These are phyloP conservation scores for Ericerus pela DNA, from an alignment of 1,140 invertebrate genomes.

Conservation along the genomic window DNA sequence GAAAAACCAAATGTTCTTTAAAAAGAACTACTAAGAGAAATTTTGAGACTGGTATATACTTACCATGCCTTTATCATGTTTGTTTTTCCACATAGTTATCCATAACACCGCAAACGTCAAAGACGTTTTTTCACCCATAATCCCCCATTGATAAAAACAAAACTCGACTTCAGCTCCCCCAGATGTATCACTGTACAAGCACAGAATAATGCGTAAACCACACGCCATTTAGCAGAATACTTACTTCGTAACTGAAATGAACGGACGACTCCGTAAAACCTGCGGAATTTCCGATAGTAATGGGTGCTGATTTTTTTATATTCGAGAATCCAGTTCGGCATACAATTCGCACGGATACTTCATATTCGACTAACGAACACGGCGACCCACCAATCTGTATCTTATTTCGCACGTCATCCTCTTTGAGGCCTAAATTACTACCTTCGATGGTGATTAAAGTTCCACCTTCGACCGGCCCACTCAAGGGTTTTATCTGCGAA, in stretches of 20 bases:
- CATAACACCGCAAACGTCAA: too few species aligned
- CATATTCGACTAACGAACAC: slow-evolving; percentile 75
- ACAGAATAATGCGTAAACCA: too few species aligned
- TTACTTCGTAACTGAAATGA: slow-evolving; percentile 69
- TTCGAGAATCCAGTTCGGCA: slow-evolving; percentile 65
- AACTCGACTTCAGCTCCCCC: too few species aligned
- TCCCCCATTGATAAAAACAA: too few species aligned
- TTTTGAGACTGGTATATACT: too few species aligned
- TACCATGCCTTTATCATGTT: too few species aligned
- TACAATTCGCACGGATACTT: slow-evolving; percentile 80
- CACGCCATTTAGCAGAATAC: too few species aligned
- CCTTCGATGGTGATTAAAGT: slow-evolving; percentile 91
- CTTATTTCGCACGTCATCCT: slow-evolving; percentile 79
- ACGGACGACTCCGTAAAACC: slow-evolving; percentile 77
- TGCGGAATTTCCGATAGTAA: slow-evolving; percentile 76
- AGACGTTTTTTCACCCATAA: too few species aligned
- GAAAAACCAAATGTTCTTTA: too few species aligned
- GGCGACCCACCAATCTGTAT: slow-evolving; percentile 79
- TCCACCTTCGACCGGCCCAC: slow-evolving; percentile 89
- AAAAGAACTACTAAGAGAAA: too few species aligned
- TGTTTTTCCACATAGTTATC: too few species aligned
- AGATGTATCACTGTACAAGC: too few species aligned
- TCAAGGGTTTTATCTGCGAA: slow-evolving; percentile 71
- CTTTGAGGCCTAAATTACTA: slow-evolving; percentile 79
- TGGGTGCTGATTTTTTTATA: slow-evolving; percentile 56